These are phyloP conservation scores for Brenthis ino DNA, from an alignment of 2,888 invertebrate genomes.

Conservation along the genomic window DNA sequence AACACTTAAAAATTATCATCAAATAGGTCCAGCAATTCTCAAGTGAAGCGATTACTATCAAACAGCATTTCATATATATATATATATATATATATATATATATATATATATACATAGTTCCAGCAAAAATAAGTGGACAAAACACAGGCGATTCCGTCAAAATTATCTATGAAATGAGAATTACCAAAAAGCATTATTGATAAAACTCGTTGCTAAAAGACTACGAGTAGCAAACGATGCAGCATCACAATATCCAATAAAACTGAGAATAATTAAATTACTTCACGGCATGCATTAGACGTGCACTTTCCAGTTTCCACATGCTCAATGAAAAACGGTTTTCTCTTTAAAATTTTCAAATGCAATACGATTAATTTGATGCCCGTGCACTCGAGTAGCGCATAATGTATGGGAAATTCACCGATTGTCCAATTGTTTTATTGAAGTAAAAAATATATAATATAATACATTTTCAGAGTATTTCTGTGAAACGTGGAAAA, in stretches of 20 bases:
- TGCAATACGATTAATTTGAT: constrained; percentile 17
- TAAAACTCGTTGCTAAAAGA: constrained; percentile 14
- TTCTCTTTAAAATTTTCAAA: constrained; percentile 12
- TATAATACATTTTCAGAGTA: too few relatives aligned
- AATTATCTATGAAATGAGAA: background rate
- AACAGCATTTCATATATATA: too few relatives aligned
- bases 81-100: too few relatives aligned
- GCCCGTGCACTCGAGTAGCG: background rate
- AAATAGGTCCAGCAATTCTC: too few relatives aligned
- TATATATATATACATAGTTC: too few relatives aligned
- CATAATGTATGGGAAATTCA: constrained; percentile 2
- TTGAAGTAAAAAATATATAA: background rate
- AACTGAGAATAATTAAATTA: constrained; percentile 19
- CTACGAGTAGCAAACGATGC: constrained; percentile 1
- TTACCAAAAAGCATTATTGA: background rate
- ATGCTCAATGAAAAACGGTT: constrained; percentile 11
- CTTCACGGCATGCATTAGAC: constrained; percentile 13
- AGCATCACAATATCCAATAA: constrained; percentile 16
- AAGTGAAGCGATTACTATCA: too few relatives aligned
- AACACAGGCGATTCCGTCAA: too few relatives aligned
- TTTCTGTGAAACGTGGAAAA: too few relatives aligned
- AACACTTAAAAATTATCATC: too few relatives aligned
- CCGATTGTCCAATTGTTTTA: constrained; percentile 2
- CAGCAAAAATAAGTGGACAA: too few relatives aligned
- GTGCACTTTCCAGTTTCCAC: constrained; percentile 14